A percentile compares a stretch with the other conserved stretches of the same genome.
phyloP scores from a whole-genome alignment of 2,113 vertebrate genomes.

The Hoplias malabaricus region DNA sequence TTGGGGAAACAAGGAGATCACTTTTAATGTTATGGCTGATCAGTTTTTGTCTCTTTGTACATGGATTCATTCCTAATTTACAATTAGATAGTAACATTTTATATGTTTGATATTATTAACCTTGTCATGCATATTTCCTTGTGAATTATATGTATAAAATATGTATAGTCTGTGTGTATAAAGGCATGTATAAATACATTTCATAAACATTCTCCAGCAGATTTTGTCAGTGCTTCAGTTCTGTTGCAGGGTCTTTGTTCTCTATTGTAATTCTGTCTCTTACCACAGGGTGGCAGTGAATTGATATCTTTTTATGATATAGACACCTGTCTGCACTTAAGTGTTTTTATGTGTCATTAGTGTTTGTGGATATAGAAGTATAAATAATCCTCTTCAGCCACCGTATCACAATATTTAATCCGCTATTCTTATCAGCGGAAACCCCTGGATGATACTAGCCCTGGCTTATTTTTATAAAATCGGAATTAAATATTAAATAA shows the following conservation, averaged over 20 bases:
- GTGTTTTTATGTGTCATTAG: neutral
- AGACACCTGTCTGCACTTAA: neutral
- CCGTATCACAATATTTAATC: constrained; percentile 29
- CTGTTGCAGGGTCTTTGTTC: constrained; percentile 34
- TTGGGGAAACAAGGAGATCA: too few species aligned
- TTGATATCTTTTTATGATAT: neutral
- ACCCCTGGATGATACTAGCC: neutral
- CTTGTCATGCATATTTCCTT: too few species aligned
- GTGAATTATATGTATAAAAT: too few species aligned
- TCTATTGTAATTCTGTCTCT: neutral
- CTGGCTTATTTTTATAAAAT: constrained; percentile 15
- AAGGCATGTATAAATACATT: neutral
- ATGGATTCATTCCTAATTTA: too few species aligned
- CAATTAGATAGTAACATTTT: too few species aligned
- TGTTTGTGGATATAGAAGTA: neutral
- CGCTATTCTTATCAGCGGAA: constrained; percentile 6
- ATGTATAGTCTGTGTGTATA: too few species aligned
- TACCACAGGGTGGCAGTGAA: constrained; percentile 31
- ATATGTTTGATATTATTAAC: too few species aligned
- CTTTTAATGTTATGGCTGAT: too few species aligned
- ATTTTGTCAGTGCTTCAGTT: neutral
- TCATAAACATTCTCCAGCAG: neutral
- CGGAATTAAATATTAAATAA: constrained; percentile 9
- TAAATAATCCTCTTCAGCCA: neutral
- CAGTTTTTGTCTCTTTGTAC: too few species aligned